phyloP scores from a whole-genome alignment of 2,797 vertebrate genomes.

The Cryptoprocta ferox region DNA sequence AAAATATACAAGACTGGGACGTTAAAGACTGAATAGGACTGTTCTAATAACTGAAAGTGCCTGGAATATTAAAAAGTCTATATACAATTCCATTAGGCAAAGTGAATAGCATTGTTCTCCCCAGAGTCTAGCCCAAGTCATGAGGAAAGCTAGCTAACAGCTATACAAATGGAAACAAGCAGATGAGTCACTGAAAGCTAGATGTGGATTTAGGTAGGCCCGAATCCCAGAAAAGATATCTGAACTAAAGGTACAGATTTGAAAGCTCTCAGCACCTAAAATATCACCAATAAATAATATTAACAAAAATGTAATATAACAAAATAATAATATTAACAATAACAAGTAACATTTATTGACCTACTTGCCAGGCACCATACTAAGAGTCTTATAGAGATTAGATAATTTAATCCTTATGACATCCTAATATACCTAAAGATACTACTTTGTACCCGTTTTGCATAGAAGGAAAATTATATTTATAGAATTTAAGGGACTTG shows the following conservation, averaged over 20 bases:
- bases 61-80: neutral
- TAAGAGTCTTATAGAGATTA: neutral
- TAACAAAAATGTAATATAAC: neutral
- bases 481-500: neutral
- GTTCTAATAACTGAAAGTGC: neutral
- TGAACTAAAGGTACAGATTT: neutral
- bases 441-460: neutral
- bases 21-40: neutral
- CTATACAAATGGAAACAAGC: neutral
- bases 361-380: neutral
- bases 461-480: neutral
- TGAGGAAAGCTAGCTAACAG: neutral
- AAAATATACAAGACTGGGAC: neutral
- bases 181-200: neutral
- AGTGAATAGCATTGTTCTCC: neutral
- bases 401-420: neutral
- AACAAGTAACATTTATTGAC: neutral
- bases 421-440: neutral
- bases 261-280: constrained; percentile 23
- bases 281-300: neutral
- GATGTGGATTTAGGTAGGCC: neutral
- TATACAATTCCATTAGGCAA: neutral
- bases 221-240: neutral
- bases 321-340: neutral
- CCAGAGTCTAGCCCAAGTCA: neutral